Evolutionary conservation across 2,113 vertebrate genomes (phyloP).

Genomic region (Nothoprocta pentlandii): DNA sequence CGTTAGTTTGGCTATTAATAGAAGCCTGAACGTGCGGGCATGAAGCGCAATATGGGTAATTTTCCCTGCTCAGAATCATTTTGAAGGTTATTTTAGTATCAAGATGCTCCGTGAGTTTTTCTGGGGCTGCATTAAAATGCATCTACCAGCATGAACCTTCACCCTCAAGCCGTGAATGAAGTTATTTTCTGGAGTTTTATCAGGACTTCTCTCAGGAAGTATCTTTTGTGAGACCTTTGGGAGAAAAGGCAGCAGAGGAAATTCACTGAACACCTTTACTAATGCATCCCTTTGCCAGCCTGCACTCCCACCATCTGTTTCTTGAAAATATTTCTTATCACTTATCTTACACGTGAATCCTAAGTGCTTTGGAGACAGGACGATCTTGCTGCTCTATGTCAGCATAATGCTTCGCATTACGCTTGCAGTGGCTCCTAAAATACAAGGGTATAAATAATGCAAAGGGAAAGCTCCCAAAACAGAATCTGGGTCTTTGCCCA

Average conservation of each 20-base stretch:
- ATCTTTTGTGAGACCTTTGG: not conserved
- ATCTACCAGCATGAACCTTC: not conserved
- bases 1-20: not conserved
- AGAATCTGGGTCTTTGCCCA: slow-evolving; percentile 24
- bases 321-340: not conserved
- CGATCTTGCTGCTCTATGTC: not conserved
- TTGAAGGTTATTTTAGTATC: not conserved
- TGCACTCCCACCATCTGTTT: slow-evolving; percentile 4
- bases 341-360: not conserved
- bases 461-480: not conserved
- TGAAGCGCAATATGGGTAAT: not conserved
- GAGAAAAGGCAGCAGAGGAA: slow-evolving; percentile 3
- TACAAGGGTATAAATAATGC: not conserved
- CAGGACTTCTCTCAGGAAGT: not conserved
- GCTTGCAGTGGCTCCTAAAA: not conserved
- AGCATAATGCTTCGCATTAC: not conserved
- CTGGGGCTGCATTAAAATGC: not conserved
- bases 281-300: slow-evolving; percentile 21
- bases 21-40: not conserved
- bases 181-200: not conserved
- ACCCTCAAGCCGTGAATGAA: not conserved
- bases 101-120: not conserved
- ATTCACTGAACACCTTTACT: slow-evolving; percentile 6
- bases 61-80: not conserved
- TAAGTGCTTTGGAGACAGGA: slow-evolving; percentile 13